Base-by-base conservation (phyloP, 2,888 invertebrate genomes). In the Thecophora atra region DNA sequence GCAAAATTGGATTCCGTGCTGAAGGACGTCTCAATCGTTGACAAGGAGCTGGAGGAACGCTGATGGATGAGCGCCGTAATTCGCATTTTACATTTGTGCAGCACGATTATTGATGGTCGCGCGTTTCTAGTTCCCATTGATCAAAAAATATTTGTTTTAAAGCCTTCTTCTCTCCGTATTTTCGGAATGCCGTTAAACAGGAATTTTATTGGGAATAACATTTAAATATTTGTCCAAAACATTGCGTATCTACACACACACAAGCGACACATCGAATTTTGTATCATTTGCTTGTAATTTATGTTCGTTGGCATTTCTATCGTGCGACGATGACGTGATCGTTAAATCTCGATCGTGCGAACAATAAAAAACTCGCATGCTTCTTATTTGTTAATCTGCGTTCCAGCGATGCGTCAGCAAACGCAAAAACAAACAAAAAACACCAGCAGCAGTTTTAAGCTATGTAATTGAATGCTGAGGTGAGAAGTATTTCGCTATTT, bases 401-500 rank as follows among this genome's bases (percentile, higher is more conserved):
- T n/a, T n/a, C n/a, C 5, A 47, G 47, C 47, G 11, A 47, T 47
- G 64, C 47, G 17, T 64, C 60, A 60, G 30, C 47, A 47, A 26
- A 17, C 66, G 28, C 51, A 52, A 52, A 66, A 66, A 37, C 52
- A n/a, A n/a, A n/a, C n/a, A n/a, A n/a, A n/a, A n/a, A n/a, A n/a
- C n/a, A n/a, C n/a, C n/a, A 66, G 11, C 26, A 66, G 30, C 51
- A 68, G 58, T 58, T 37, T 42, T 44, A 56, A 58, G 42, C 68
- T 37, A 2, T 11, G 58, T 68, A 68, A 68, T 68, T 56, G 68
- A 58, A 68, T 58, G 56, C 28, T 68, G 58, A 68, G 68, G 68
- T 68, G 68, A 68, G 68, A 68, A 68, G n/a, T 58, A 68, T 68
- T 68, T 68, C n/a, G 6, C 37, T 37, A 37, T 37, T 37, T 37